Evolutionary conservation across 2,888 invertebrate genomes (phyloP).

Genomic region (Thereva unica): DNA sequence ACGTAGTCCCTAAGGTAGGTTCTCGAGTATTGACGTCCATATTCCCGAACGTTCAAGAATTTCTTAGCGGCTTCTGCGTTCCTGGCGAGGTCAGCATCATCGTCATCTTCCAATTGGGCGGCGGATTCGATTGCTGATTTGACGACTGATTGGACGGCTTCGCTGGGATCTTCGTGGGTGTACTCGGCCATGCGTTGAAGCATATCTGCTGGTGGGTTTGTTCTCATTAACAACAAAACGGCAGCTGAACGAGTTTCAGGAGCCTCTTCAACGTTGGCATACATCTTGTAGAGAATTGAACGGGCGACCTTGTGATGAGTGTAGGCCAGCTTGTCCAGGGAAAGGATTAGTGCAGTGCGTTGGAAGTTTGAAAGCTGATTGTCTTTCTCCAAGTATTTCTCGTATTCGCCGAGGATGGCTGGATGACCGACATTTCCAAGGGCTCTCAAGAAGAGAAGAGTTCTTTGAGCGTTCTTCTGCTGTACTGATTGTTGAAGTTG

Average conservation of each 20-base stretch:
- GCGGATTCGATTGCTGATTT: slow-evolving; percentile 66
- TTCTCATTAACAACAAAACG: slow-evolving; percentile 64
- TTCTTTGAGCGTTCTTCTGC: slow-evolving; percentile 61
- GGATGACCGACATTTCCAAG: slow-evolving; percentile 70
- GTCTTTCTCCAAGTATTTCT: slow-evolving; percentile 70
- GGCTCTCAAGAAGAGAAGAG: slow-evolving; percentile 67
- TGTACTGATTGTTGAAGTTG: slow-evolving; percentile 63
- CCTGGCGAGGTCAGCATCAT: slow-evolving; percentile 57
- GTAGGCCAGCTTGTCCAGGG: slow-evolving; percentile 61
- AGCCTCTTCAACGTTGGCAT: slow-evolving; percentile 67
- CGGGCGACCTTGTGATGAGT: slow-evolving; percentile 62
- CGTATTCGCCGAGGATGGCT: slow-evolving; percentile 64
- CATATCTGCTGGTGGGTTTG: slow-evolving; percentile 65
- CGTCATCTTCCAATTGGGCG: slow-evolving; percentile 50
- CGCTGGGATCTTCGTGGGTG: slow-evolving; percentile 67
- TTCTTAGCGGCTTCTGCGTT: slow-evolving; percentile 61
- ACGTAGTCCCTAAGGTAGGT: slow-evolving; percentile 57
- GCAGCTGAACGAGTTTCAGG: slow-evolving; percentile 70
- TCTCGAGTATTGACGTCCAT: slow-evolving; percentile 62
- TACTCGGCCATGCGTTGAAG: slow-evolving; percentile 72
- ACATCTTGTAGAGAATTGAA: slow-evolving; percentile 67
- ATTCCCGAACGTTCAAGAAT: slow-evolving; percentile 57
- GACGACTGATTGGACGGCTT: slow-evolving; percentile 69
- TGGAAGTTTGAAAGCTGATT: slow-evolving; percentile 64
- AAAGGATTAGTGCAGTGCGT: slow-evolving; percentile 66